Evolutionary conservation across 1,140 invertebrate species (phyloP).

Genomic region (Campoletis sonorensis): DNA sequence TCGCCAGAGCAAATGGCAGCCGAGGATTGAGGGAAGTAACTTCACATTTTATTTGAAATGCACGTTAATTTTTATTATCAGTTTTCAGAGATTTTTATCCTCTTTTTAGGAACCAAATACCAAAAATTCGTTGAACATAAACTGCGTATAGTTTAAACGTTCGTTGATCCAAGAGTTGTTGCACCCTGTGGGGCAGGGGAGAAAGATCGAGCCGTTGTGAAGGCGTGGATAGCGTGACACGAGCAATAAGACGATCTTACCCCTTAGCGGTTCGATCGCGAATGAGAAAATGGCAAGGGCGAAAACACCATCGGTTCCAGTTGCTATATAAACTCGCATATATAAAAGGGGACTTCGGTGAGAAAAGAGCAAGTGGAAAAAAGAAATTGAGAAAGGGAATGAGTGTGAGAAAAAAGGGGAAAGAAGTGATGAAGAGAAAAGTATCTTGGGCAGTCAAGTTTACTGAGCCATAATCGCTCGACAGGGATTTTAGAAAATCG

Average conservation of each 20-base stretch:
- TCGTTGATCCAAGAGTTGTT: conserved; percentile 55
- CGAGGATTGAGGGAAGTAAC: no score
- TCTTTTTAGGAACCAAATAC: no score
- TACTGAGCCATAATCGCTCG: neutral
- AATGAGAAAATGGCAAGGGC: conserved; percentile 36
- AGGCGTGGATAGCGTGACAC: conserved; percentile 54
- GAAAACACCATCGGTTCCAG: neutral
- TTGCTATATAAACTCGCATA: neutral
- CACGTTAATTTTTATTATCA: no score
- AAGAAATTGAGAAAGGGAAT: neutral
- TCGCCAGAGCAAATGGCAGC: no score
- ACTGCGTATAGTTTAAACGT: conserved; percentile 46
- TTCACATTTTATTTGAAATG: no score
- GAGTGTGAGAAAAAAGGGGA: conserved; percentile 19
- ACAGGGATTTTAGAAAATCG: neutral
- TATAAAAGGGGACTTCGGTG: neutral
- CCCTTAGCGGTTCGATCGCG: conserved; percentile 2
- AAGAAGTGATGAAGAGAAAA: neutral
- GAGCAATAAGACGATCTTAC: conserved; percentile 53
- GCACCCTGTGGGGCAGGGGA: neutral
- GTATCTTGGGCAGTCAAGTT: neutral
- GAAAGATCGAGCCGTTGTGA: conserved; percentile 8
- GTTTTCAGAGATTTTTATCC: no score
- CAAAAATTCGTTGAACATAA: neutral
- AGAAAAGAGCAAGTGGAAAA: conserved; percentile 2